A percentile compares a stretch with the other conserved stretches of the same genome.
Evolutionary conservation across 1,140 invertebrate species (phyloP).

Genomic region (Leptinotarsa texana): DNA sequence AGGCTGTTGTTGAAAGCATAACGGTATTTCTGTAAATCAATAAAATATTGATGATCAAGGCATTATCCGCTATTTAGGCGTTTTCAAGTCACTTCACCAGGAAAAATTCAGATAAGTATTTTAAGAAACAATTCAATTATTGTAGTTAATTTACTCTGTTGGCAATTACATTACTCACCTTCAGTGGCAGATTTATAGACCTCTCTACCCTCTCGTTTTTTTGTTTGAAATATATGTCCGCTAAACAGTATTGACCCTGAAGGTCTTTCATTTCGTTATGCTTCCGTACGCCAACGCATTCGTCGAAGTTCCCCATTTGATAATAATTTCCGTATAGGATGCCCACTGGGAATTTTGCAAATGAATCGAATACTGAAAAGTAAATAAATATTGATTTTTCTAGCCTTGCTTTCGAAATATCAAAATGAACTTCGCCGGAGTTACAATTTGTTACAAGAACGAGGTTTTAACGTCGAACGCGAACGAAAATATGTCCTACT

Average conservation of each 20-base stretch:
- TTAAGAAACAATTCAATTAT: too few species aligned
- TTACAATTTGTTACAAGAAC: too few species aligned
- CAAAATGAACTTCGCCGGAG: too few species aligned
- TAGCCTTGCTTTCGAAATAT: too few species aligned
- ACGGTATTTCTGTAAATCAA: slow-evolving; percentile 27
- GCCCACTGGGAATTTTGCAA: slow-evolving; percentile 66
- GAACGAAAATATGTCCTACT: too few species aligned
- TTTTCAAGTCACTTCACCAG: too few species aligned
- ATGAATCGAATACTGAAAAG: slow-evolving; percentile 68
- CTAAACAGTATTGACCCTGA: slow-evolving; percentile 66
- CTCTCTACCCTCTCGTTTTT: slow-evolving; percentile 22
- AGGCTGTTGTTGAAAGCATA: slow-evolving; percentile 54
- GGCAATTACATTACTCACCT: background rate
- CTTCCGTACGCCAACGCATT: slow-evolving; percentile 58
- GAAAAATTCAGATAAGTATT: too few species aligned
- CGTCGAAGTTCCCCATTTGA: slow-evolving; percentile 71
- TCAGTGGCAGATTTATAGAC: background rate
- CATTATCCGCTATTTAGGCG: too few species aligned
- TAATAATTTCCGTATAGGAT: slow-evolving; percentile 65
- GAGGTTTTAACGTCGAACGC: too few species aligned
- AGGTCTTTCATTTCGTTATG: slow-evolving; percentile 41
- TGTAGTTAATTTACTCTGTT: background rate
- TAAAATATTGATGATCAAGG: too few species aligned
- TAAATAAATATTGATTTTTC: too few species aligned
- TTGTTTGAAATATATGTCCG: slow-evolving; percentile 45